Conservation (phyloP, 2,113 vertebrate species). For the Pseudorasbora parva region DNA sequence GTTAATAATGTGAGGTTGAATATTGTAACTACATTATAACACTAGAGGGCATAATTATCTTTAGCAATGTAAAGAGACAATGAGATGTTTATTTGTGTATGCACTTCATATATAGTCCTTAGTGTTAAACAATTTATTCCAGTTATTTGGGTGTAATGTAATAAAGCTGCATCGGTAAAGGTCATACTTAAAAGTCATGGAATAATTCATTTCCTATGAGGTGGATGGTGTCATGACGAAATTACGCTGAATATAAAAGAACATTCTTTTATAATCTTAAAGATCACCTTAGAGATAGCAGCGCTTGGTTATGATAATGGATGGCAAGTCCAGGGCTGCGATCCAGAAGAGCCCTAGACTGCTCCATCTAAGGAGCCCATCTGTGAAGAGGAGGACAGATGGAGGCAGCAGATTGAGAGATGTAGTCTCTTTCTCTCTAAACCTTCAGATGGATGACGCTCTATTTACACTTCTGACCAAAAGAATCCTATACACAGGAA, state of each 20-base stretch:
- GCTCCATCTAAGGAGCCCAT: slow-evolving; percentile 47
- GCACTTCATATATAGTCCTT: not conserved
- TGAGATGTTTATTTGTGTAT: not conserved
- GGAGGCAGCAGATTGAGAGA: slow-evolving; percentile 44
- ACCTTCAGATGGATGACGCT: slow-evolving; percentile 68
- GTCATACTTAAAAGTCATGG: not conserved
- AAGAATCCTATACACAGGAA: slow-evolving; percentile 81
- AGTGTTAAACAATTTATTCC: not conserved
- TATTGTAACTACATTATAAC: not conserved
- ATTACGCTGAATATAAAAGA: not conserved
- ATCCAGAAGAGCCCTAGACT: not conserved
- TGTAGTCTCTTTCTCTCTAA: slow-evolving; percentile 41
- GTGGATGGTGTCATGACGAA: not conserved
- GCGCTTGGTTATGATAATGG: not conserved
- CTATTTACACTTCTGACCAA: slow-evolving; percentile 76
- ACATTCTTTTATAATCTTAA: not conserved
- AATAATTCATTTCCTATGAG: not conserved
- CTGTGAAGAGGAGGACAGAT: slow-evolving; percentile 50
- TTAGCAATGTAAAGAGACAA: not conserved
- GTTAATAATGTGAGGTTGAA: not conserved
- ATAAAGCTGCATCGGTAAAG: not conserved
- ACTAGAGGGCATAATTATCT: slow-evolving; percentile 23
- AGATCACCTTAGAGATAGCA: not conserved
- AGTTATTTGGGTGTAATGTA: not conserved
- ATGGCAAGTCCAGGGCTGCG: not conserved